Evolutionary conservation across 1,140 invertebrate species (phyloP).

Genomic region (Pseudachorutes palmiensis): DNA sequence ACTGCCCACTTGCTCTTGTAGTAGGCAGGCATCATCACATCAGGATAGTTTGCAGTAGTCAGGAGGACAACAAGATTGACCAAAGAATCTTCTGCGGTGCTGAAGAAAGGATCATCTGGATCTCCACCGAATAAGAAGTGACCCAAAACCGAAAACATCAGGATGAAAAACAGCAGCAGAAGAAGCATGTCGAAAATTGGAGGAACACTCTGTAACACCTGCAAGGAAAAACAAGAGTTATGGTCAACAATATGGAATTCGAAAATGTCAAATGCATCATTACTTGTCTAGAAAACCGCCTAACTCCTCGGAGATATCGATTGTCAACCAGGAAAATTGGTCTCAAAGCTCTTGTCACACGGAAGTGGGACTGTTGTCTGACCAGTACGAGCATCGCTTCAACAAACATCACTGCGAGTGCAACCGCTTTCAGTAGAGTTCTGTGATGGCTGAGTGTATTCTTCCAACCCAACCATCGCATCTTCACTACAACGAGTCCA

Average conservation of each 20-base stretch:
- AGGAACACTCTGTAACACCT: conserved; percentile 69
- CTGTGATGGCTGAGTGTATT: conserved; percentile 75
- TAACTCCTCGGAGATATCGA: conserved; percentile 61
- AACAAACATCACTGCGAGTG: conserved; percentile 71
- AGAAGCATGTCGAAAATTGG: conserved; percentile 83
- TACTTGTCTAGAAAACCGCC: conserved; percentile 44
- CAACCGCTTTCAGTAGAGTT: conserved; percentile 72
- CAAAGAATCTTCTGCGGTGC: conserved; percentile 69
- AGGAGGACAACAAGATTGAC: conserved; percentile 81
- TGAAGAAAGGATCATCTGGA: conserved; percentile 66
- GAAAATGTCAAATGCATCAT: not conserved
- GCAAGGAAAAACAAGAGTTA: conserved; percentile 47
- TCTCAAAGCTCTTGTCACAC: conserved; percentile 75
- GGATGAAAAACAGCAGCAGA: conserved; percentile 64
- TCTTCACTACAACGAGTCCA: conserved; percentile 68
- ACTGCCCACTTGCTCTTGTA: conserved; percentile 63
- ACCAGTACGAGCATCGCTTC: conserved; percentile 74
- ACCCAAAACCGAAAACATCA: conserved; percentile 71
- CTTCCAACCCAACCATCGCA: conserved; percentile 75
- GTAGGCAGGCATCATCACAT: conserved; percentile 90
- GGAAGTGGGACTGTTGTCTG: conserved; percentile 74
- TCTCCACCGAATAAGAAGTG: conserved; percentile 69
- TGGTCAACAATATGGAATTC: conserved; percentile 35
- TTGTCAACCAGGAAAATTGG: conserved; percentile 85
- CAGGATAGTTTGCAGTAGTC: conserved; percentile 85